Conservation (phyloP, 2,888 invertebrate species). For the Heliconius charithonia region DNA sequence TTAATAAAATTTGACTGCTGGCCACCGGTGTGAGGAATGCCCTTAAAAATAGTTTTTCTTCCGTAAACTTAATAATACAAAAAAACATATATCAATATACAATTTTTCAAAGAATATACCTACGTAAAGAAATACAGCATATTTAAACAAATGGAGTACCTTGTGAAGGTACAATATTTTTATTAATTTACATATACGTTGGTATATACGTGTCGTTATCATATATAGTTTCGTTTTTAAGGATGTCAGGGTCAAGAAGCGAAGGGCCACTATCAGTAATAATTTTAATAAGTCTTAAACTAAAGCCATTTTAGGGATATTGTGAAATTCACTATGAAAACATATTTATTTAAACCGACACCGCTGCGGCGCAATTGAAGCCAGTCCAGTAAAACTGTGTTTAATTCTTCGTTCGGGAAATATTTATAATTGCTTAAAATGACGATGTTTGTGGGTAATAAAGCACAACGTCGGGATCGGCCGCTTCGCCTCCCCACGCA, state of each 20-base stretch:
- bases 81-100: too few relatives aligned
- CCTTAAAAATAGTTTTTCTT: too few relatives aligned
- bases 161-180: neutral
- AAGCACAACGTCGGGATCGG: neutral
- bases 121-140: neutral
- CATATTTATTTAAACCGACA: neutral
- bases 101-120: too few relatives aligned
- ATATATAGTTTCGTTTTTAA: neutral
- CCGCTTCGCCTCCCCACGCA: too few relatives aligned
- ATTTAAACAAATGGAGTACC: neutral
- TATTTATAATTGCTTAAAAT: too few relatives aligned
- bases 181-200: neutral
- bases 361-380: too few relatives aligned
- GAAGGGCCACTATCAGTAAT: conserved; percentile 24
- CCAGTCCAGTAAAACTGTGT: too few relatives aligned
- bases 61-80: too few relatives aligned
- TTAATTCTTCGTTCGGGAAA: too few relatives aligned
- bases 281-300: conserved; percentile 1
- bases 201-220: neutral
- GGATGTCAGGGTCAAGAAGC: neutral
- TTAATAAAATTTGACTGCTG: too few relatives aligned
- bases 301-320: conserved; percentile 17
- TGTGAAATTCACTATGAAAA: conserved; percentile 12
- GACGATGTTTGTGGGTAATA: neutral
- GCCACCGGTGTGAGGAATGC: too few relatives aligned